These are phyloP conservation scores for Luehdorfia chinensis DNA, from an alignment of 1,140 invertebrate genomes.

Conservation along the genomic window DNA sequence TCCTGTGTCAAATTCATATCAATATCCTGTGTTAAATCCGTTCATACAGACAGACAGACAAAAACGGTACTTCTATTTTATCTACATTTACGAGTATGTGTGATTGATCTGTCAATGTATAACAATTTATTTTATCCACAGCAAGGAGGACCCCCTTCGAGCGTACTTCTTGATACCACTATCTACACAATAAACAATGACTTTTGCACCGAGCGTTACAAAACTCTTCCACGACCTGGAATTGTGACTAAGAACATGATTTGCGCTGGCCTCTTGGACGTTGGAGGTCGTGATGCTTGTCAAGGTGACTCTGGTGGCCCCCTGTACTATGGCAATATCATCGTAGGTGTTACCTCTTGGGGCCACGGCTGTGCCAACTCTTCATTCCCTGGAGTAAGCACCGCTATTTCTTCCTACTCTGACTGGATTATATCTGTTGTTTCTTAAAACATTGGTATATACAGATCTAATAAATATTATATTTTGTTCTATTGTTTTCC, in stretches of 20 bases:
- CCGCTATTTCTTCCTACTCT: slow-evolving; percentile 62
- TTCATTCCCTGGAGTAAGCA: slow-evolving; percentile 78
- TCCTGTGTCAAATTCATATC: too few relatives aligned
- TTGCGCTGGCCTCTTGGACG: slow-evolving; percentile 38
- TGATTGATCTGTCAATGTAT: too few relatives aligned
- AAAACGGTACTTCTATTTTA: too few relatives aligned
- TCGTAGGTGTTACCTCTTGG: slow-evolving; percentile 78
- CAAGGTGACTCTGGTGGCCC: slow-evolving; percentile 85
- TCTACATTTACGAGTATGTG: too few relatives aligned
- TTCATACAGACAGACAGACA: too few relatives aligned
- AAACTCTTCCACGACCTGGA: neutral
- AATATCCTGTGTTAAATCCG: too few relatives aligned
- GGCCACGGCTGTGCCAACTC: slow-evolving; percentile 74
- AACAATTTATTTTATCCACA: too few relatives aligned
- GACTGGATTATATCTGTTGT: slow-evolving; percentile 56
- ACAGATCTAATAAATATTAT: too few relatives aligned
- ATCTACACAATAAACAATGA: slow-evolving; percentile 34
- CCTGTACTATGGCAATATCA: slow-evolving; percentile 48
- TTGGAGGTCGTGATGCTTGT: slow-evolving; percentile 76
- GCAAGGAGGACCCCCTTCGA: slow-evolving; percentile 56
- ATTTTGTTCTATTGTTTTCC: too few relatives aligned
- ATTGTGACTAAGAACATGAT: slow-evolving; percentile 47
- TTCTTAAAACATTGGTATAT: slow-evolving; percentile 19
- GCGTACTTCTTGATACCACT: slow-evolving; percentile 47
- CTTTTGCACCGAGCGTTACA: slow-evolving; percentile 32